These are phyloP conservation scores for Sinohyriopsis cumingii DNA, from an alignment of 2,888 invertebrate genomes.

Conservation along the genomic window DNA sequence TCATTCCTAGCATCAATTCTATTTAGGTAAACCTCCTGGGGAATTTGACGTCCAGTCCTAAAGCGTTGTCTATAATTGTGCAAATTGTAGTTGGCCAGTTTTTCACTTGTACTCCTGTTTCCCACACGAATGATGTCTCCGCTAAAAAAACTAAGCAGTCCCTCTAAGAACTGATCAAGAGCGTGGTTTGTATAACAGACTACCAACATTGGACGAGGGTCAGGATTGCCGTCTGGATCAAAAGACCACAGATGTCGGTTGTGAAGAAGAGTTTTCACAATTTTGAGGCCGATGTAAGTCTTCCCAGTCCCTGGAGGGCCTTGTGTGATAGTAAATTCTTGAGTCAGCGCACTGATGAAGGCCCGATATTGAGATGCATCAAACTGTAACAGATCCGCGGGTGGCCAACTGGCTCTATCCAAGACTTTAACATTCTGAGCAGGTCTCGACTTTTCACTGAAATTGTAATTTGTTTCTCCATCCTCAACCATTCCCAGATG, in stretches of 20 bases:
- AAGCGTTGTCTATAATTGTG: constrained; percentile 33
- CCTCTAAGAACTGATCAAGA: constrained; percentile 71
- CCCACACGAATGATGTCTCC: constrained; percentile 64
- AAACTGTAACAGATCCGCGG: constrained; percentile 50
- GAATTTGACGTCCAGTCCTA: constrained; percentile 23
- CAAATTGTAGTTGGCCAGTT: constrained; percentile 40
- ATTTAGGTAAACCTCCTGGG: constrained; percentile 25
- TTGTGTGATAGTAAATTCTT: constrained; percentile 68
- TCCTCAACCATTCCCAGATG: constrained; percentile 18
- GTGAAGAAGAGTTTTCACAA: constrained; percentile 78
- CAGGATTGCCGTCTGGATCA: constrained; percentile 21
- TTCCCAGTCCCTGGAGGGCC: constrained; percentile 91
- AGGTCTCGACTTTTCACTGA: constrained; percentile 22
- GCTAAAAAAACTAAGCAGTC: constrained; percentile 57
- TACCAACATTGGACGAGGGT: constrained; percentile 66
- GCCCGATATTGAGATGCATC: constrained; percentile 65
- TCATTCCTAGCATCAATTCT: constrained; percentile 31
- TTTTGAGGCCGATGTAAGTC: constrained; percentile 84
- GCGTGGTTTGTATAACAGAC: constrained; percentile 72
- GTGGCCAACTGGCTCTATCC: constrained; percentile 27
- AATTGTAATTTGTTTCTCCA: constrained; percentile 9
- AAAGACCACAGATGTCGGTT: constrained; percentile 74
- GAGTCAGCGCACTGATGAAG: constrained; percentile 59
- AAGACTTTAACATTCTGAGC: constrained; percentile 20
- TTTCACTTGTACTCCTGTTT: constrained; percentile 57